Percentiles rank a stretch among this genome's conserved stretches.
Conservation (phyloP, 2,888 invertebrate species). For the Mellilla xanthometata region DNA sequence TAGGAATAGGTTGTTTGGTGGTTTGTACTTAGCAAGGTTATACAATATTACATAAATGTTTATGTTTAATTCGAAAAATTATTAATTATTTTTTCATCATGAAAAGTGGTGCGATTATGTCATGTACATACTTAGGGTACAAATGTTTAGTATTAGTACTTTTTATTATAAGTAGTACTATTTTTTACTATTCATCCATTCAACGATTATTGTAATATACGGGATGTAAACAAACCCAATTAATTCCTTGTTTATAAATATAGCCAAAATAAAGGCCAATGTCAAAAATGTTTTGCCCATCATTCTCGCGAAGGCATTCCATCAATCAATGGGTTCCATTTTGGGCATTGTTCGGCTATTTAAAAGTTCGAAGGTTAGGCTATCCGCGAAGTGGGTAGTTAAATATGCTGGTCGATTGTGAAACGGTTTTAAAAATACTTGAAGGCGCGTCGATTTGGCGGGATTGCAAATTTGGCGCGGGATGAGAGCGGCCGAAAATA, state of each 20-base stretch:
- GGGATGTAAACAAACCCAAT: too few relatives aligned
- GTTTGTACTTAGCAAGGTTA: too few relatives aligned
- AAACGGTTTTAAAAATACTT: constrained; percentile 76
- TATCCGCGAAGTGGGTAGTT: constrained; percentile 35
- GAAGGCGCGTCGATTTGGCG: constrained; percentile 74
- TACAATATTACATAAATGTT: too few relatives aligned
- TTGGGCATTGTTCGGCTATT: constrained; percentile 23
- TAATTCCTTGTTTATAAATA: constrained; percentile 37
- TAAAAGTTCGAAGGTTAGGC: constrained; percentile 41
- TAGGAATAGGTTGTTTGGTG: too few relatives aligned
- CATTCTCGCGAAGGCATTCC: constrained; percentile 7
- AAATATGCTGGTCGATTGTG: constrained; percentile 61
- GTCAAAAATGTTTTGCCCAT: constrained; percentile 58
- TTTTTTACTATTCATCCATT: too few relatives aligned
- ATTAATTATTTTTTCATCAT: too few relatives aligned
- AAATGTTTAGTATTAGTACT: too few relatives aligned
- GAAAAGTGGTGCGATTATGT: background rate
- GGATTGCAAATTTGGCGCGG: constrained; percentile 80
- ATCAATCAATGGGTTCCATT: constrained; percentile 8
- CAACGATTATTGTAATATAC: too few relatives aligned
- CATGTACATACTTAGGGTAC: background rate
- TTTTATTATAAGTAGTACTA: too few relatives aligned
- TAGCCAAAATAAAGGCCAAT: constrained; percentile 70
- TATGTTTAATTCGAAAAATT: too few relatives aligned
- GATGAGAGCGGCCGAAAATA: constrained; percentile 71